Conservation (phyloP, 1,140 invertebrate genomes). For the Cepaea nemoralis region DNA sequence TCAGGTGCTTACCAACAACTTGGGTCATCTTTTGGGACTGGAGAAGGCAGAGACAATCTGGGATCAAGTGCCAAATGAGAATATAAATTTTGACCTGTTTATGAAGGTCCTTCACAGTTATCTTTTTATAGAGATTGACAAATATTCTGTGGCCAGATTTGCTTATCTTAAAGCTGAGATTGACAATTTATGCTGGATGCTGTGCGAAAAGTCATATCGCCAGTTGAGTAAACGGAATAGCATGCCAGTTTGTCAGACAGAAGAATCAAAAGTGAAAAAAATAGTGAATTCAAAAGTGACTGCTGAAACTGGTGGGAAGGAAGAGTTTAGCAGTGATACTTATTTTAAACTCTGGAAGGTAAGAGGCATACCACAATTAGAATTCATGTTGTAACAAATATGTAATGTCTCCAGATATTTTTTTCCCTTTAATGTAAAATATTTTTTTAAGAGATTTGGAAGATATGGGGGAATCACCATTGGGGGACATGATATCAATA, state of each 20-base stretch:
- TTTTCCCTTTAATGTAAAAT: too few relatives aligned
- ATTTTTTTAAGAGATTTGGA: too few relatives aligned
- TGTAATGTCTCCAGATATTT: too few relatives aligned
- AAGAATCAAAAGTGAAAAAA: too few relatives aligned
- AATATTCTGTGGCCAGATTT: constrained; percentile 17
- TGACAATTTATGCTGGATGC: constrained; percentile 83
- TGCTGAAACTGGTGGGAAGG: too few relatives aligned
- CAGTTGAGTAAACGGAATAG: background rate
- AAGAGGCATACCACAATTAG: too few relatives aligned
- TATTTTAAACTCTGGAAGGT: constrained; percentile 83
- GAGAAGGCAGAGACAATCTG: constrained; percentile 83
- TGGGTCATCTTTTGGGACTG: constrained; percentile 80
- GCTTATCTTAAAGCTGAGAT: constrained; percentile 76
- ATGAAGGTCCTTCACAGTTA: constrained; percentile 82
- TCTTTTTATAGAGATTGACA: constrained; percentile 77
- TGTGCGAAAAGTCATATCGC: constrained; percentile 79
- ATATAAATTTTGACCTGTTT: constrained; percentile 81
- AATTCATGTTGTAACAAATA: too few relatives aligned
- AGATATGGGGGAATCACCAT: too few relatives aligned
- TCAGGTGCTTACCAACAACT: constrained; percentile 82
- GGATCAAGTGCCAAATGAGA: constrained; percentile 79
- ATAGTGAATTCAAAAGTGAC: too few relatives aligned
- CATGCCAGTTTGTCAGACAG: too few relatives aligned
- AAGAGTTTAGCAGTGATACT: constrained; percentile 76
- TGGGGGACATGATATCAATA: too few relatives aligned